Conservation (phyloP, 37 sponge, comb jelly and placozoan genomes). For the Petrosia ficiformis region DNA sequence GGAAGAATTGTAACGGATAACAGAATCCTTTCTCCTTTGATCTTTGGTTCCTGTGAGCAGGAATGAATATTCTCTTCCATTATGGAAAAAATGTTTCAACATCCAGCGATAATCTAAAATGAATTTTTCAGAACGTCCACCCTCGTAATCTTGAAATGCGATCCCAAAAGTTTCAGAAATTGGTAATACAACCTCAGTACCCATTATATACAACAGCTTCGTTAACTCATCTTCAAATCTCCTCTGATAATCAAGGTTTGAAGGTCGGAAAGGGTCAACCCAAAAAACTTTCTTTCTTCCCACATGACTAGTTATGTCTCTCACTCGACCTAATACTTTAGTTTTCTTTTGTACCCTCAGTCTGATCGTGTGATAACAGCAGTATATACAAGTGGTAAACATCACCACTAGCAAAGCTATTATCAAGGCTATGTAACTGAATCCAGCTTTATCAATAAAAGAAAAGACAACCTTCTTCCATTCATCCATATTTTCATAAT, state of each 20-base stretch:
- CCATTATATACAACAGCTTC: neutral
- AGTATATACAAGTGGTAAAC: no score
- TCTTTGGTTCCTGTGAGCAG: no score
- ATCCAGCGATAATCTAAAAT: neutral
- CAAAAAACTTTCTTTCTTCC: neutral
- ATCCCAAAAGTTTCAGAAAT: neutral
- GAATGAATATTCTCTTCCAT: neutral
- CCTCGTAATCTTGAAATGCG: neutral
- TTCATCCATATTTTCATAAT: no score
- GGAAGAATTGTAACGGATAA: no score
- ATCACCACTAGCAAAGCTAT: no score
- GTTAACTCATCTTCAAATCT: slow-evolving; percentile 6
- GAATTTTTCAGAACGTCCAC: neutral
- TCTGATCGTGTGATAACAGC: neutral
- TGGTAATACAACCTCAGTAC: neutral
- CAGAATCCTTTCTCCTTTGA: no score
- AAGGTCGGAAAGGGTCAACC: slow-evolving; percentile 3
- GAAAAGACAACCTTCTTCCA: no score
- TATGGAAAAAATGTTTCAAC: neutral
- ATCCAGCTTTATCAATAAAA: no score
- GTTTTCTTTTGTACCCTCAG: neutral
- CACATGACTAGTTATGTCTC: neutral
- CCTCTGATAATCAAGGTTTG: neutral
- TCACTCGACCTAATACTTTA: neutral
- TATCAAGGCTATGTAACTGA: no score